These are phyloP conservation scores for Rhopalosiphum maidis DNA, from an alignment of 1,140 invertebrate genomes.

Conservation along the genomic window DNA sequence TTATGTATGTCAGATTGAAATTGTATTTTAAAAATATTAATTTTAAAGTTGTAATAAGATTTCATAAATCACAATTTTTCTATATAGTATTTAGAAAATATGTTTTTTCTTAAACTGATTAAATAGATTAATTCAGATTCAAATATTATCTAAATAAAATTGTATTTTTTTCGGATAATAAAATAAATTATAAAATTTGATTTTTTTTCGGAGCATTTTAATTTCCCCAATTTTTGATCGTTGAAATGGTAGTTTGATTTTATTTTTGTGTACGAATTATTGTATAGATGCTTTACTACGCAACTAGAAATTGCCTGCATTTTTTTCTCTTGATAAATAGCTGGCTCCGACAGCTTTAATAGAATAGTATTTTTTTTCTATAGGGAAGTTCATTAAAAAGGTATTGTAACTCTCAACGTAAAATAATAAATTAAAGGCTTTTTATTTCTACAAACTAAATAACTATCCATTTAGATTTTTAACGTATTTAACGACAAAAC, in stretches of 20 bases:
- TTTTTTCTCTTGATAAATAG: neutral
- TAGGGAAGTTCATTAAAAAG: constrained; percentile 22
- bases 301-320: neutral
- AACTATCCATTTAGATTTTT: constrained; percentile 20
- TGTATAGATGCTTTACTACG: neutral
- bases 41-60: neutral
- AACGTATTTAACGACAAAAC: constrained; percentile 48
- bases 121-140: neutral
- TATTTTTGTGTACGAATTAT: neutral
- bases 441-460: constrained; percentile 12
- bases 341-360: neutral
- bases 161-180: neutral
- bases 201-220: neutral
- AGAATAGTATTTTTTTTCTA: constrained; percentile 6
- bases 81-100: neutral
- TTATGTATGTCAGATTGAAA: neutral
- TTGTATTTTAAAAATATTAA: neutral
- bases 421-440: constrained; percentile 17
- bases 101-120: neutral
- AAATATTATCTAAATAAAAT: neutral
- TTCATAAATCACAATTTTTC: neutral
- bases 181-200: neutral
- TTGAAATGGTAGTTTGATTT: neutral
- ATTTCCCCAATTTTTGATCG: neutral
- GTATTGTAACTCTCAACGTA: neutral